Evolutionary conservation across 2,797 vertebrate genomes (phyloP).

Genomic region (Cynodonichthys magdalenae): DNA sequence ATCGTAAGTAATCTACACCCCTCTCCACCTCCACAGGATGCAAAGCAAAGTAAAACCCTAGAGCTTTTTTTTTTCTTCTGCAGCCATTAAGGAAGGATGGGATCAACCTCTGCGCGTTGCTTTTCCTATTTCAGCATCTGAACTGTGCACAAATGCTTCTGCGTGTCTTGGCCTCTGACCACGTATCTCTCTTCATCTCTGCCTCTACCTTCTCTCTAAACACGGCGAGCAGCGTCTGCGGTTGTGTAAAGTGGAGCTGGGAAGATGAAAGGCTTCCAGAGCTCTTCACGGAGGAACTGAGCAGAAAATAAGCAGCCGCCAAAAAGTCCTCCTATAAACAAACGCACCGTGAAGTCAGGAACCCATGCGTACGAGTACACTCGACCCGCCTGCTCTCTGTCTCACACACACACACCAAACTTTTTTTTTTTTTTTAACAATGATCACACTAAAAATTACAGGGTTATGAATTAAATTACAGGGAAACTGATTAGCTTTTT

Average conservation of each 20-base stretch:
- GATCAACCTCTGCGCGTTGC: constrained; percentile 62
- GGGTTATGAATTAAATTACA: no score
- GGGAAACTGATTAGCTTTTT: no score
- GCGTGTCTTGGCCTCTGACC: constrained; percentile 46
- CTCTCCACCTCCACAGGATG: constrained; percentile 19
- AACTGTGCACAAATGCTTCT: constrained; percentile 30
- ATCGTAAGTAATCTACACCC: neutral
- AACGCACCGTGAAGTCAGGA: constrained; percentile 73
- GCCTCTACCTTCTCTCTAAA: constrained; percentile 51
- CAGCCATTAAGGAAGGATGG: constrained; percentile 46
- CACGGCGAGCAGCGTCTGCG: constrained; percentile 58
- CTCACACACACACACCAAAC: neutral
- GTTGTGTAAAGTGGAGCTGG: constrained; percentile 52
- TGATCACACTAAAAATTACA: neutral
- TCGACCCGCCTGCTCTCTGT: constrained; percentile 16
- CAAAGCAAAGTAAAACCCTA: constrained; percentile 49
- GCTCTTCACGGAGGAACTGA: constrained; percentile 74
- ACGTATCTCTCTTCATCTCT: constrained; percentile 65
- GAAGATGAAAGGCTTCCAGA: constrained; percentile 76
- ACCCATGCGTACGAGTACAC: constrained; percentile 53
- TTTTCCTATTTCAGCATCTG: constrained; percentile 51
- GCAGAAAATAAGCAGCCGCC: constrained; percentile 78
- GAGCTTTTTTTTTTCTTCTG: constrained; percentile 24
- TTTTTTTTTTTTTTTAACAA: neutral
- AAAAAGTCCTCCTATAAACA: constrained; percentile 78